Percentiles rank a stretch among this genome's conserved stretches.
phyloP scores from a whole-genome alignment of 2,888 invertebrate genomes.

The Dilophus febrilis region DNA sequence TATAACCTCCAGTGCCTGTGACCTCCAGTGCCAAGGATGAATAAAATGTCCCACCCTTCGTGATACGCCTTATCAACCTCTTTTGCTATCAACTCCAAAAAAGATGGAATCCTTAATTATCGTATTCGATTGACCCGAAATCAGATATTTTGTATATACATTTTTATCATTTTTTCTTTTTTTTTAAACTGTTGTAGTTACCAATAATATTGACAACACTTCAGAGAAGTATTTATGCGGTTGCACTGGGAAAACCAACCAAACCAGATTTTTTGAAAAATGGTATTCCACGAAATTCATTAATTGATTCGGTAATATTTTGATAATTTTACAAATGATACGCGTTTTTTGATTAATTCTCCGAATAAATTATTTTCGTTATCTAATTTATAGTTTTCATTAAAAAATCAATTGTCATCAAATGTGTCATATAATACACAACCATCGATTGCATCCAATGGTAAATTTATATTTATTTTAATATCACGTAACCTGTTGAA shows the following conservation, averaged over 20 bases:
- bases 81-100: no score
- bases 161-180: no score
- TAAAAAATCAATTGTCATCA: slow-evolving; percentile 30
- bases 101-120: no score
- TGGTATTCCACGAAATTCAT: slow-evolving; percentile 65
- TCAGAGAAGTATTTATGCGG: slow-evolving; percentile 78
- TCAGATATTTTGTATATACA: no score
- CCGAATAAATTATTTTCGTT: no score
- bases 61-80: no score
- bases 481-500: slow-evolving; percentile 74
- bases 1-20: no score
- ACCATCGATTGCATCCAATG: slow-evolving; percentile 69
- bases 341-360: no score
- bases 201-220: slow-evolving; percentile 70
- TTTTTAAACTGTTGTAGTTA: no score
- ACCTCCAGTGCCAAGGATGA: no score
- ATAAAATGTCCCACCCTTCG: no score
- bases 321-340: slow-evolving; percentile 30
- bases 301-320: slow-evolving; percentile 46
- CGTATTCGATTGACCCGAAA: no score
- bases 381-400: slow-evolving; percentile 17
- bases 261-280: slow-evolving; percentile 79
- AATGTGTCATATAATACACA: slow-evolving; percentile 32
- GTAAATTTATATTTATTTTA: slow-evolving; percentile 75
- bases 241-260: slow-evolving; percentile 65